A percentile compares a stretch with the other conserved stretches of the same genome.
Evolutionary conservation across 2,888 invertebrate species (phyloP).

Genomic region (Tetranychus piercei): DNA sequence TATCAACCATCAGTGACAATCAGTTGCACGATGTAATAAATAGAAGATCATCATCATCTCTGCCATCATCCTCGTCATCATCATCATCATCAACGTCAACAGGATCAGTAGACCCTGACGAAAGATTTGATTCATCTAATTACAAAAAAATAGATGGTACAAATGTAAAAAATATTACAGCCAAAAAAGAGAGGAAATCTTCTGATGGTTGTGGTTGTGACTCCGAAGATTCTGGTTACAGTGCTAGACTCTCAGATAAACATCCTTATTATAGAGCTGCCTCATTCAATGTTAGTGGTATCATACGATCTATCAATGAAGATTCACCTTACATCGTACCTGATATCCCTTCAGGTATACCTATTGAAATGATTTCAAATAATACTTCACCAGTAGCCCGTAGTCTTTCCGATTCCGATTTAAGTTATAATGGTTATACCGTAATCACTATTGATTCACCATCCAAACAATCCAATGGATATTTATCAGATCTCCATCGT

Average conservation of each 20-base stretch:
- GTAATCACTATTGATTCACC: background rate
- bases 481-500: background rate
- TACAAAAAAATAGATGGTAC: background rate
- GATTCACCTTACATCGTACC: background rate
- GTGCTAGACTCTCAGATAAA: background rate
- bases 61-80: background rate
- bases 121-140: background rate
- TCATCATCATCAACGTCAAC: background rate
- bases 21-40: background rate
- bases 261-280: background rate
- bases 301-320: background rate
- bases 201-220: background rate
- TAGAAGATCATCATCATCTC: background rate
- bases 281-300: background rate
- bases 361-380: background rate
- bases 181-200: background rate
- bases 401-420: background rate
- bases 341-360: background rate
- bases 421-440: background rate
- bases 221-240: background rate
- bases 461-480: background rate
- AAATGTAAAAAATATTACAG: background rate
- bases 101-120: background rate
- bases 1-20: background rate
- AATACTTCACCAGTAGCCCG: background rate